Evolutionary conservation across 1,140 invertebrate species (phyloP), one percentile per base, ranked within the genome.

Genomic region (Zaprionus camerounensis): DNA sequence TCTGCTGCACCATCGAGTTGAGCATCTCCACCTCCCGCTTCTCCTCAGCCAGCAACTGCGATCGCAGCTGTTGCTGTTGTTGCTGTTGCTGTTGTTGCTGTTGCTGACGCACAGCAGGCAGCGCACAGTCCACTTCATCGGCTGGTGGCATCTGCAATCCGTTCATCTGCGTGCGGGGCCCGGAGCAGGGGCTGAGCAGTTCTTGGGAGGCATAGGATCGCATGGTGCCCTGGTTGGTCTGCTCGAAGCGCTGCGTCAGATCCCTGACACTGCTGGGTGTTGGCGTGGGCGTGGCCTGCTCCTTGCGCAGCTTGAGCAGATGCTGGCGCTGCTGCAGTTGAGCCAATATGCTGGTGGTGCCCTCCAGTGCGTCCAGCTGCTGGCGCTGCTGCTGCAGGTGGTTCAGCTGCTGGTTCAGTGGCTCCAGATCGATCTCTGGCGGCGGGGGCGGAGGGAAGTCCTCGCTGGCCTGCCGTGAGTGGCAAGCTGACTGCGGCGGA

Each of bases 371-470:
- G 57, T 92, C 91, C 6, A 92, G 71, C 6, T 85, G 87, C 59
- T 84, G 86, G 41, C 88, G 81, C 62, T 92, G 92, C n/a, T 92
- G 90, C 51, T 94, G 86, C 61, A 94, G 91, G 74, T 94, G 93
- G 67, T 92, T 93, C 5, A 94, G 91, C 80, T 95, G 92, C 67
- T 95, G 94, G 80, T 94, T 94, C 7, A 95, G 87, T 1, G 94
- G 93, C 46, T 94, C 94, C 79, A 96, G 93, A 70, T 97, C 96
- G 51, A 97, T 93, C 3, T 96, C 96, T 1, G 97, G 95, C 2
- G 97, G 97, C 34, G 97, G 97, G 22, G 97, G 97, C 20, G 97
- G 97, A 38, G 97, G 97, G 81, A 98, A 98, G 78, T 98, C 97
- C 93, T 97, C 97, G 93, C 97, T 97, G 0, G 96, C 94, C 92